These are phyloP conservation scores for Jaculus jaculus DNA, from an alignment of 2,113 vertebrate species.

Conservation along the genomic window DNA sequence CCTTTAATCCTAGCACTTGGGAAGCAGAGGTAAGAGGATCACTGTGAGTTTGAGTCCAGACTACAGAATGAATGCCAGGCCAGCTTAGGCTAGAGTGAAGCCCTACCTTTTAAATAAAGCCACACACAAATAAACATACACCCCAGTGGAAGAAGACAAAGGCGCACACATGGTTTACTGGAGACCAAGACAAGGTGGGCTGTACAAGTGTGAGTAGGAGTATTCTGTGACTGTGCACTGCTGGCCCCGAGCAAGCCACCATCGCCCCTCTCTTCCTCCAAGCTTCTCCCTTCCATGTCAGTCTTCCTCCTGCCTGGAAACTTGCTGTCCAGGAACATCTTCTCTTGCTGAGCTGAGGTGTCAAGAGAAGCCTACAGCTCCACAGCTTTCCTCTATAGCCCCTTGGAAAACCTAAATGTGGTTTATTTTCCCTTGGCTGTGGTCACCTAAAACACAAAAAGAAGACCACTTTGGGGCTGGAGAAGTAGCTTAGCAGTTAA, in stretches of 20 bases:
- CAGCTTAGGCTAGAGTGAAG: no score
- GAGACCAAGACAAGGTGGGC: not conserved
- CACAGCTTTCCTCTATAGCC: not conserved
- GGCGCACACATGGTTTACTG: conserved; percentile 13
- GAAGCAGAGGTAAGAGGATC: no score
- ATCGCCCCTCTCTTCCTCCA: not conserved
- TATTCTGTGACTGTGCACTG: not conserved
- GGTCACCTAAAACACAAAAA: not conserved
- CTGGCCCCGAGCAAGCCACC: not conserved
- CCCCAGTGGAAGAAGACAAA: not conserved
- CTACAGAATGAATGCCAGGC: no score
- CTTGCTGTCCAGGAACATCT: not conserved
- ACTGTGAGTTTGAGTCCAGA: no score
- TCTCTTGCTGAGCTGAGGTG: not conserved
- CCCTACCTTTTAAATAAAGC: not conserved
- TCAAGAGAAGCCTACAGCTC: not conserved
- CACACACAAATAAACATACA: conserved; percentile 18
- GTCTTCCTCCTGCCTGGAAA: not conserved
- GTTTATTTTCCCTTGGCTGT: not conserved
- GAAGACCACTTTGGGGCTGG: not conserved
- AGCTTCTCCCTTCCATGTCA: not conserved
- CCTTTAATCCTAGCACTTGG: no score
- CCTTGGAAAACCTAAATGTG: not conserved
- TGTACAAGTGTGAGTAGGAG: not conserved
- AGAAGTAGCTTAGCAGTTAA: no score